Evolutionary conservation across 2,888 invertebrate species (phyloP), one percentile per base, ranked within the genome.

Genomic region (Pammene fasciana): DNA sequence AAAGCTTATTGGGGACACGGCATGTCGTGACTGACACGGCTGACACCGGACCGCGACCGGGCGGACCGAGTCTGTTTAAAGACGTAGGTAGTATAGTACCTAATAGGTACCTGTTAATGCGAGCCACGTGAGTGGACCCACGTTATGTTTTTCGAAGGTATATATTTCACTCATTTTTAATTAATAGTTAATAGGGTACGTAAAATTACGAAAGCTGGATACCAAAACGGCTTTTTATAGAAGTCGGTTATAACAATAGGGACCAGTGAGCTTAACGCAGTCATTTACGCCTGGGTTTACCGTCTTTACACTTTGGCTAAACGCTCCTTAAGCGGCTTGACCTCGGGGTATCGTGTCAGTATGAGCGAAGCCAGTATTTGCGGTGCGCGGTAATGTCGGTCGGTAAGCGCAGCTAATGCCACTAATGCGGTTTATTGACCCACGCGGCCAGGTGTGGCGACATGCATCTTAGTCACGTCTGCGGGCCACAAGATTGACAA

Each of bases 391-490:
- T 61, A 45, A 13, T 55, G 48, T 36, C 54, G 18, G 60, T 43
- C 54, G 38, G 60, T 43, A 26, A 55, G 55, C 60, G 50, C 52
- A 43, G 50, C 36, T 50, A 62, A 52, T 52, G 50, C 50, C 36
- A 38, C 67, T 62, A 52, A 67, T 65, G 56, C 61, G 75, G 85
- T 79, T 79, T 78, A 79, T 77, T 77, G 83, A 82, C 81, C 71
- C 73, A 72, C 26, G 11, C 43, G 5, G 26, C 10, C 82, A 84
- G 83, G 83, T 85, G 83, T 76, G 64, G 73, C 73, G 76, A 75
- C 82, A 86, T 85, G 82, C 81, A 82, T 86, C 83, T 83, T 76
- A 79, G 83, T 85, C 84, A 82, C 79, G 82, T 80, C 79, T 75
- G 74, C 74, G 72, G 67, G 45, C 50, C 75, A 75, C 76, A 81